Percentiles rank a stretch among this genome's conserved stretches.
Conservation (phyloP, 2,797 vertebrate species). For the Loris lydekkerianus region DNA sequence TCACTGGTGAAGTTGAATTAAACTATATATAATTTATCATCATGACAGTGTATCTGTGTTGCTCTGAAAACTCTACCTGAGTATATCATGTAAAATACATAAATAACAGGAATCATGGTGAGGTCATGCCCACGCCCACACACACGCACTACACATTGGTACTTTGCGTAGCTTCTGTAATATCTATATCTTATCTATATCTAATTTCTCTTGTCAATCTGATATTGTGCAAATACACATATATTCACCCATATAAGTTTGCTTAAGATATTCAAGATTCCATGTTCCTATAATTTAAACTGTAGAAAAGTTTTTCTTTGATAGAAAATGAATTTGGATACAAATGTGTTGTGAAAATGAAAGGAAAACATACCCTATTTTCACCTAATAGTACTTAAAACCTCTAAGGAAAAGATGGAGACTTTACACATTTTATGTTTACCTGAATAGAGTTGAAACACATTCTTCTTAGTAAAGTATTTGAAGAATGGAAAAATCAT, state of each 20-base stretch:
- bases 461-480: too few relatives aligned
- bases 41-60: slow-evolving; percentile 38
- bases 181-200: not conserved
- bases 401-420: too few relatives aligned
- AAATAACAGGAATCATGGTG: not conserved
- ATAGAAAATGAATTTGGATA: not conserved
- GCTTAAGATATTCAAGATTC: slow-evolving; percentile 35
- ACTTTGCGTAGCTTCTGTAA: not conserved
- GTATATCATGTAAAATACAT: slow-evolving; percentile 40
- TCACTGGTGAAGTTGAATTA: slow-evolving; percentile 45
- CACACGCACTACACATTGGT: not conserved
- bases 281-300: slow-evolving; percentile 8
- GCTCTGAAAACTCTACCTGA: slow-evolving; percentile 29
- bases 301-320: slow-evolving; percentile 1
- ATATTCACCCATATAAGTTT: not conserved
- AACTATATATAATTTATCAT: slow-evolving; percentile 59
- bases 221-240: slow-evolving; percentile 24
- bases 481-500: too few relatives aligned
- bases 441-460: too few relatives aligned
- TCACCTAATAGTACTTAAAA: not conserved
- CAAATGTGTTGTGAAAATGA: not conserved
- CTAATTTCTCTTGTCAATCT: not conserved
- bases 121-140: not conserved
- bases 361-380: not conserved
- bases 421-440: too few relatives aligned